Percentiles rank a stretch among this genome's conserved stretches.
Evolutionary conservation across 2,888 invertebrate genomes (phyloP).

Genomic region (Dorcus hopei): DNA sequence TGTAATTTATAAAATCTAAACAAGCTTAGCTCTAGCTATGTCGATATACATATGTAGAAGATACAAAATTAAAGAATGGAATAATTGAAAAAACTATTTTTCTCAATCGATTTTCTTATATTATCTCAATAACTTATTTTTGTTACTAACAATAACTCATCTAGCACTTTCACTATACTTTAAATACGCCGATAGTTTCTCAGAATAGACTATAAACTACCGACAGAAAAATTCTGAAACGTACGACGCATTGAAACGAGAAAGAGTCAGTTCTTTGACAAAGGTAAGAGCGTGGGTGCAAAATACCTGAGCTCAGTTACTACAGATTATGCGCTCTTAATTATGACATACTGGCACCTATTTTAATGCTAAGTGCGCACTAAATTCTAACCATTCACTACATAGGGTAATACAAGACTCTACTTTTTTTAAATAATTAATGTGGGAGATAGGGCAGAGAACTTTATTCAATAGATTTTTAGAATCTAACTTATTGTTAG

Average conservation of each 20-base stretch:
- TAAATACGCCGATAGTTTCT: constrained; percentile 5
- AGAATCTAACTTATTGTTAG: too few relatives aligned
- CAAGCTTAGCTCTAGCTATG: too few relatives aligned
- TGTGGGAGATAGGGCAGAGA: too few relatives aligned
- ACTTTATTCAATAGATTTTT: too few relatives aligned
- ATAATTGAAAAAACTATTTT: too few relatives aligned
- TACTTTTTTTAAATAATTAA: not conserved
- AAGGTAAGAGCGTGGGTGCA: constrained; percentile 6
- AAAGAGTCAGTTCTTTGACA: constrained; percentile 7
- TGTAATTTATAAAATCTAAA: too few relatives aligned
- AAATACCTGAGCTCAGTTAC: constrained; percentile 5
- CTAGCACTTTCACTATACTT: too few relatives aligned
- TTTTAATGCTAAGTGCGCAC: constrained; percentile 16
- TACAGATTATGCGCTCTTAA: constrained; percentile 13
- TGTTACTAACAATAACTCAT: too few relatives aligned
- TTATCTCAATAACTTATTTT: too few relatives aligned
- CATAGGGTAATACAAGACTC: constrained; percentile 5
- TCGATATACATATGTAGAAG: too few relatives aligned
- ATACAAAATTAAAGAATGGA: too few relatives aligned
- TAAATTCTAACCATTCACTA: constrained; percentile 17
- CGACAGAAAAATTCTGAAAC: constrained; percentile 8
- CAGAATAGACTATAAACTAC: constrained; percentile 12
- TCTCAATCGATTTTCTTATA: too few relatives aligned
- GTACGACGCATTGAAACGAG: constrained; percentile 16
- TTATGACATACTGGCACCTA: constrained; percentile 22